Conservation (phyloP, 2,797 vertebrate species). For the Pipistrellus nathusii region DNA sequence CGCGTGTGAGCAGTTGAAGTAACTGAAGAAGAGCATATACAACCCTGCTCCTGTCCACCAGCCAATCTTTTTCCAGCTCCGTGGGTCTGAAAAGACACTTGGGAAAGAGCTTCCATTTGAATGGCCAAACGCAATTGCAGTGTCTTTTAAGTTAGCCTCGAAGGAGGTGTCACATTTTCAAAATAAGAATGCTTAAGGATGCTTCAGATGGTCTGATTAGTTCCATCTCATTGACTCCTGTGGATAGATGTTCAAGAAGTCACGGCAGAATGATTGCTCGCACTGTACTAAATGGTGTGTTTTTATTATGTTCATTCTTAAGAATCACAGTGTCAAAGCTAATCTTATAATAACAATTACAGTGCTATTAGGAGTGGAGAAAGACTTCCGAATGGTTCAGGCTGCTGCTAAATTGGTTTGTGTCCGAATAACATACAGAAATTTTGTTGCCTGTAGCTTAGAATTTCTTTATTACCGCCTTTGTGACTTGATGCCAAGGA, state of each 20-base stretch:
- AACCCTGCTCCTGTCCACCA: neutral
- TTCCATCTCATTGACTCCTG: constrained; percentile 42
- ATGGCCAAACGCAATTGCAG: neutral
- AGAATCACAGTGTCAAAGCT: constrained; percentile 51
- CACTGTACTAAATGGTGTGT: neutral
- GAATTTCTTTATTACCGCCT: constrained; percentile 52
- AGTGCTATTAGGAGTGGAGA: constrained; percentile 52
- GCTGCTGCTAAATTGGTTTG: constrained; percentile 4
- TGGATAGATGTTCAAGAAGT: constrained; percentile 35
- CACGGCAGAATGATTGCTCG: neutral
- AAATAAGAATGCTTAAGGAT: constrained; percentile 53
- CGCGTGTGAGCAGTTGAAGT: neutral
- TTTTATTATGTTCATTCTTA: constrained; percentile 67
- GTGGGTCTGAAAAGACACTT: neutral
- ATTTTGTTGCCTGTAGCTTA: constrained; percentile 1
- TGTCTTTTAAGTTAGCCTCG: constrained; percentile 18
- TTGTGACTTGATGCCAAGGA: constrained; percentile 32
- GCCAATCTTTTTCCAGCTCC: neutral
- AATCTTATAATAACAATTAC: constrained; percentile 66
- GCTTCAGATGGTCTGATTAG: constrained; percentile 67
- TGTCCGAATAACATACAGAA: constrained; percentile 31
- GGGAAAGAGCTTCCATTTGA: neutral
- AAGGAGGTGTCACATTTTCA: constrained; percentile 60
- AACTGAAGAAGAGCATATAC: neutral
- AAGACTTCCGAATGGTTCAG: constrained; percentile 23